These are phyloP conservation scores for Paedocypris sp. DNA, from an alignment of 2,113 vertebrate genomes.

Conservation along the genomic window DNA sequence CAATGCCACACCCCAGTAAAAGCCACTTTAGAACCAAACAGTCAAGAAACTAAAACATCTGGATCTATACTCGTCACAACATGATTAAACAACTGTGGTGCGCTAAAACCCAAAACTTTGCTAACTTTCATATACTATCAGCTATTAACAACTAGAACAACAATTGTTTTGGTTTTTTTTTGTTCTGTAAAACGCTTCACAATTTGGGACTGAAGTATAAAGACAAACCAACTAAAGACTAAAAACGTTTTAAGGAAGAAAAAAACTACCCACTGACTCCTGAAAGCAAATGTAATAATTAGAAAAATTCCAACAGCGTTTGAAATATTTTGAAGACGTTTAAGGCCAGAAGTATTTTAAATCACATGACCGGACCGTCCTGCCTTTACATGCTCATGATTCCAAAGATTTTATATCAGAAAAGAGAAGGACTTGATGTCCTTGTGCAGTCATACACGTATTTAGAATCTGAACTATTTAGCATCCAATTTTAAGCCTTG, in stretches of 20 bases:
- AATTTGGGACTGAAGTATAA: no score
- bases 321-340: neutral
- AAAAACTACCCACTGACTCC: no score
- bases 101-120: no score
- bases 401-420: slow-evolving; percentile 24
- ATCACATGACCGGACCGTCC: neutral
- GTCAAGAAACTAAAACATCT: neutral
- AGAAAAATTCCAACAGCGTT: neutral
- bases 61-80: neutral
- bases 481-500: no score
- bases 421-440: neutral
- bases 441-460: neutral
- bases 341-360: slow-evolving; percentile 9
- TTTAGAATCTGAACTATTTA: neutral
- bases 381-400: neutral
- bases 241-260: no score
- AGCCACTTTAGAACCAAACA: slow-evolving; percentile 8
- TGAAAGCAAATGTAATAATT: neutral
- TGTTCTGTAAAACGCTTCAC: no score
- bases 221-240: no score
- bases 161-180: no score
- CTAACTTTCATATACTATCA: no score
- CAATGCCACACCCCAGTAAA: slow-evolving; percentile 7
- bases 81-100: slow-evolving; percentile 8
- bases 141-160: no score